Evolutionary conservation across 23 tunicate genomes (phyloP), one percentile per base, ranked within the genome.

Genomic region (Trididemnum miniatum): DNA sequence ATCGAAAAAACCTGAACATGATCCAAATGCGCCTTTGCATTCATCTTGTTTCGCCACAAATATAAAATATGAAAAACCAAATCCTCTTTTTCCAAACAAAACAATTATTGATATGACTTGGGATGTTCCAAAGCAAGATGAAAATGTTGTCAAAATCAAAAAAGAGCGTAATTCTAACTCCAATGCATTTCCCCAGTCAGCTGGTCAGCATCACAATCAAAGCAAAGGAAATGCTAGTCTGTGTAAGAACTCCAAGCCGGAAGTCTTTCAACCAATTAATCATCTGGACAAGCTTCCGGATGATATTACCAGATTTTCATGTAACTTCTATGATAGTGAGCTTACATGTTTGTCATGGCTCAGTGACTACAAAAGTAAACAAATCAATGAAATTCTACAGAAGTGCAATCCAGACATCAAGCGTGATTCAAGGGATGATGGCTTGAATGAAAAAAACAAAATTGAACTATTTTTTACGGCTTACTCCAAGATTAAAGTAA

Each of bases 351-450:
- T 91, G 51, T 82, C 91, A n/a, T 91, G 97, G 97, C 81, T 91
- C 28, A 76, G 36, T 25, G n/a, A 33, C 26, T 30, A 50, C 25
- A 71, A 82, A 51, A 78, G 86, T 71, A 82, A 82, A 29, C 65
- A 65, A 30, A 35, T 86, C 60, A 25, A 65, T 36, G 50, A 76
- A 39, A 77, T 85, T 15, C 52, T 85, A 9, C 59, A 89, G 52
- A 86, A 80, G 51, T 86, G 87, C 76, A 91, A 91, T 67, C 97
- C 97, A 3, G 97, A 91, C 71, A 87, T 84, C 62, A 87, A 87
- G 30, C 87, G 87, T 4, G 84, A 80, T 34, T 35, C 89, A 34
- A 34, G 73, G 35, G 80, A 86, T 57, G 97, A 83, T 9, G 97
- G 82, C 57, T 85, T 81, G 39, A 77, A 32, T 35, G 90, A 80